Percentiles rank a stretch among this genome's conserved stretches.
Conservation (phyloP, 2,113 vertebrate species). For the Poecilia latipinna region DNA sequence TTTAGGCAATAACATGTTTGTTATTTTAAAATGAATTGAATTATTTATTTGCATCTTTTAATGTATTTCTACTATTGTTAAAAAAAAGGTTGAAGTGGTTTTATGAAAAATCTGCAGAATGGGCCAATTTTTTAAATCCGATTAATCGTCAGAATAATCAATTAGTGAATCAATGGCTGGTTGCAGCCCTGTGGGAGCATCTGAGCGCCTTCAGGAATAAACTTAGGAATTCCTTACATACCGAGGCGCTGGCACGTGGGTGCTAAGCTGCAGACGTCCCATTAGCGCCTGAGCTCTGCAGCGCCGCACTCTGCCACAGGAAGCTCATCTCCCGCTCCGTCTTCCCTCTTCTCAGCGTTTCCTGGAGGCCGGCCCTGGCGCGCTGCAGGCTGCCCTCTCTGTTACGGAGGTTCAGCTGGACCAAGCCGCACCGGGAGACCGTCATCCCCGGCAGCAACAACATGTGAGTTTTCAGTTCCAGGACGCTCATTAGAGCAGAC, state of each 20-base stretch:
- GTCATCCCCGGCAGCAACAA: slow-evolving; percentile 72
- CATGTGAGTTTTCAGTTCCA: slow-evolving; percentile 66
- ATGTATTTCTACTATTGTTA: too few species aligned
- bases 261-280: slow-evolving; percentile 10
- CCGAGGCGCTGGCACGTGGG: slow-evolving; percentile 5
- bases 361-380: slow-evolving; percentile 35
- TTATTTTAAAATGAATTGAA: too few species aligned
- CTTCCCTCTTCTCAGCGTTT: slow-evolving; percentile 47
- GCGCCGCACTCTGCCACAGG: not conserved
- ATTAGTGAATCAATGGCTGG: too few species aligned
- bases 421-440: slow-evolving; percentile 63
- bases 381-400: slow-evolving; percentile 72
- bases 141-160: too few species aligned
- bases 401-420: slow-evolving; percentile 67
- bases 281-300: slow-evolving; percentile 38
- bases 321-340: not conserved
- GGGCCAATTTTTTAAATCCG: too few species aligned
- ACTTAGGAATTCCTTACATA: slow-evolving; percentile 43
- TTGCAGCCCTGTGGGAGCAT: not conserved
- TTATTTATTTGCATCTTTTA: too few species aligned
- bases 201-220: not conserved
- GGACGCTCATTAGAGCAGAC: rapidly evolving
- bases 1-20: too few species aligned
- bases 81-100: too few species aligned
- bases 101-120: too few species aligned